These are phyloP conservation scores for Drosophila melanogaster DNA, from an alignment of 1,140 invertebrate species.

Conservation along the genomic window Release_6_plus_ISO1_MT NT_033777.3:28693501-28694000, in stretches of 20 bases:
- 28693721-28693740: no score
- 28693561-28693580: conserved; percentile 95
- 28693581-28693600: conserved; percentile 93
- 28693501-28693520: conserved; percentile 96
- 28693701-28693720: no score
- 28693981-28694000: conserved; percentile 90
- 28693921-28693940: no score
- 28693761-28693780: no score
- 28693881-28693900: background rate
- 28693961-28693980: conserved; percentile 86
- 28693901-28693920: background rate
- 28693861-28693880: background rate
- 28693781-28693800: no score
- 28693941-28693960: conserved; percentile 50
- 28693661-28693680: no score
- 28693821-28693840: no score
- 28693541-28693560: conserved; percentile 98
- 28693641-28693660: background rate
- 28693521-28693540: conserved; percentile 95
- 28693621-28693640: conserved; percentile 70
- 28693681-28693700: no score
- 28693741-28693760: no score
- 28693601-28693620: conserved; percentile 91
- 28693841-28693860: no score
- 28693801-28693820: no score